Evolutionary conservation across 2,797 vertebrate species (phyloP).

Genomic region (Urocyon cinereoargenteus): DNA sequence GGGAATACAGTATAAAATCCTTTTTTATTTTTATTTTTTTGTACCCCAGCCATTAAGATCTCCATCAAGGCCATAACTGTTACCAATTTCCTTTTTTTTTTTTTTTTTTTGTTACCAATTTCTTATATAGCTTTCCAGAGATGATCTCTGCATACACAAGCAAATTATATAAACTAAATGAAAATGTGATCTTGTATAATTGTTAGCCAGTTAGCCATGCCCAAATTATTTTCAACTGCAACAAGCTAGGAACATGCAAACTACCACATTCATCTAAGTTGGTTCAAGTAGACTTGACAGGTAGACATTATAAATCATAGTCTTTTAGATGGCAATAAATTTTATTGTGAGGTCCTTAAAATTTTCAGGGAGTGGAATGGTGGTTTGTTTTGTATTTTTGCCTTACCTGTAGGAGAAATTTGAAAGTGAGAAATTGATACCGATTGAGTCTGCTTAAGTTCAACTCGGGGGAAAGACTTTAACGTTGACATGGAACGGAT

Average conservation of each 20-base stretch:
- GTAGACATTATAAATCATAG: not conserved
- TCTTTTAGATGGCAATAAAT: conserved; percentile 14
- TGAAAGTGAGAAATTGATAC: conserved; percentile 48
- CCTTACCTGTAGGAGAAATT: conserved; percentile 18
- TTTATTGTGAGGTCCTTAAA: conserved; percentile 38
- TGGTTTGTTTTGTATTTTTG: conserved; percentile 59
- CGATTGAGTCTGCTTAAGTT: conserved; percentile 35
- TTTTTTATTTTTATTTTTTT: not conserved
- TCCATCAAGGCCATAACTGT: conserved; percentile 11
- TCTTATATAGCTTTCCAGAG: conserved; percentile 5
- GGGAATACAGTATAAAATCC: not conserved
- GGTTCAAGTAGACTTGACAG: conserved; percentile 40
- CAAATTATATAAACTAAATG: not conserved
- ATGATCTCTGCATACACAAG: not conserved
- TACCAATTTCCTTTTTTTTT: conserved; percentile 43
- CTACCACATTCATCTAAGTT: not conserved
- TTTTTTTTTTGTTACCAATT: conserved; percentile 42
- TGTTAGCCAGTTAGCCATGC: conserved; percentile 19
- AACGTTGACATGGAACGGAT: conserved; percentile 26
- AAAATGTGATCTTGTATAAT: not conserved
- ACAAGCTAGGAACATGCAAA: not conserved
- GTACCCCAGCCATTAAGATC: not conserved
- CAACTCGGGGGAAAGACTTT: conserved; percentile 38
- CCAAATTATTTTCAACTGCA: conserved; percentile 21
- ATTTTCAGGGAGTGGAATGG: not conserved